Percentiles rank a stretch among this genome's conserved stretches.
Evolutionary conservation across 30 jellyfish, hydroid and myxozoan species (phyloP).

Genomic region (Turritopsis rubra): DNA sequence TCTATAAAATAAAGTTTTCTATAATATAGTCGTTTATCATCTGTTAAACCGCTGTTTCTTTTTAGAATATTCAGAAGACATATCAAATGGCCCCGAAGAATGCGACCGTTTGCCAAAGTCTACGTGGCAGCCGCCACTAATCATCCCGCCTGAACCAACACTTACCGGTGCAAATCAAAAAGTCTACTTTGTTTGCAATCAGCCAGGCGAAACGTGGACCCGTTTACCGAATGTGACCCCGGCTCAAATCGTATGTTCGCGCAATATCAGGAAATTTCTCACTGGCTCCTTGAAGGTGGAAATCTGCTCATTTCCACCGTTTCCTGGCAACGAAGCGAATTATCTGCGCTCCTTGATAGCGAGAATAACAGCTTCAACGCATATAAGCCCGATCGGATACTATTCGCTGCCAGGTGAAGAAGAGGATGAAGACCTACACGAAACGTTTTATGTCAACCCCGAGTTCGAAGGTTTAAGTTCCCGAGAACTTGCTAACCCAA

Average conservation of each 20-base stretch:
- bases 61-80: no score
- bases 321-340: constrained; percentile 79
- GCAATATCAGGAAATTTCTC: constrained; percentile 53
- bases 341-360: constrained; percentile 87
- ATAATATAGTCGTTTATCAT: no score
- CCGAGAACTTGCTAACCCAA: constrained; percentile 46
- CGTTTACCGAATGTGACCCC: constrained; percentile 80
- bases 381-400: constrained; percentile 81
- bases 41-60: no score
- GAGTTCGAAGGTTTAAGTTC: constrained; percentile 71
- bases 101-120: constrained; percentile 8
- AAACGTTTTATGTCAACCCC: constrained; percentile 45
- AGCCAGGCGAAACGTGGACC: constrained; percentile 63
- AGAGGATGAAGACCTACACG: constrained; percentile 72
- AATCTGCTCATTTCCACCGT: constrained; percentile 55
- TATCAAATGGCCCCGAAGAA: constrained; percentile 10
- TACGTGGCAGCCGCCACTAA: not conserved
- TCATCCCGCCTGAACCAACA: not conserved
- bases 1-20: no score
- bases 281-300: constrained; percentile 65
- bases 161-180: not conserved
- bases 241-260: constrained; percentile 50
- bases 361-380: constrained; percentile 79
- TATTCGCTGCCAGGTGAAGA: constrained; percentile 67
- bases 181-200: constrained; percentile 15